Percentiles rank a stretch among this genome's conserved stretches.
Evolutionary conservation across 2,113 vertebrate species (phyloP).

Genomic region (Thinocorus orbignyianus): DNA sequence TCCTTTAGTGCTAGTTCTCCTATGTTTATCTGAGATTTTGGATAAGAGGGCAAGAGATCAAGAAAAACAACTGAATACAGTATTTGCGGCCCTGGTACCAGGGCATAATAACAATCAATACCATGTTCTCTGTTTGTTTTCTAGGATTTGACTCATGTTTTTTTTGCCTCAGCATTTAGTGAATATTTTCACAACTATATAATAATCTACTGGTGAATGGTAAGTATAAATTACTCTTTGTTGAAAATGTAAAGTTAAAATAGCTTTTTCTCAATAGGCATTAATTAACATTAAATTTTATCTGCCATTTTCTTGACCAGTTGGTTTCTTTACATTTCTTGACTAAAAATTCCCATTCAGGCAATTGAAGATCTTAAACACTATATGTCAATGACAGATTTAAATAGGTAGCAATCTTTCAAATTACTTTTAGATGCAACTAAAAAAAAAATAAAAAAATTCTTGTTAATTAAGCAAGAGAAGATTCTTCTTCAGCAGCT

Average conservation of each 20-base stretch:
- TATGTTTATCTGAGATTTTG: not conserved
- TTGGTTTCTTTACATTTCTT: not conserved
- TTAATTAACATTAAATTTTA: not conserved
- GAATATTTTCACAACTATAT: not conserved
- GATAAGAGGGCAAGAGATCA: not conserved
- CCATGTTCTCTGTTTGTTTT: not conserved
- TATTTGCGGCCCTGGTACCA: not conserved
- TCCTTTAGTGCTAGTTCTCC: not conserved
- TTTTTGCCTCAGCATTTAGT: not conserved
- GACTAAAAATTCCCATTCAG: not conserved
- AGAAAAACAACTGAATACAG: not conserved
- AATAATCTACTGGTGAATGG: not conserved
- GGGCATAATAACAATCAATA: no score
- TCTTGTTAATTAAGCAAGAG: not conserved
- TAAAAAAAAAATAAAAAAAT: not conserved
- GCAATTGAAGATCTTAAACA: not conserved
- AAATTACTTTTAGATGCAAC: not conserved
- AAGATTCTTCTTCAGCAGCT: not conserved
- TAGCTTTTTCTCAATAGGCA: not conserved
- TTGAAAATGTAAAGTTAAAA: not conserved
- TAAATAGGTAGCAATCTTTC: not conserved
- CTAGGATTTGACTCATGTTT: not conserved
- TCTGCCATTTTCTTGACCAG: not conserved
- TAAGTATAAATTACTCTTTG: not conserved
- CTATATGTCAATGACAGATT: not conserved